Conservation (phyloP, 2,797 vertebrate species). For the Ctenopoma multispine region DNA sequence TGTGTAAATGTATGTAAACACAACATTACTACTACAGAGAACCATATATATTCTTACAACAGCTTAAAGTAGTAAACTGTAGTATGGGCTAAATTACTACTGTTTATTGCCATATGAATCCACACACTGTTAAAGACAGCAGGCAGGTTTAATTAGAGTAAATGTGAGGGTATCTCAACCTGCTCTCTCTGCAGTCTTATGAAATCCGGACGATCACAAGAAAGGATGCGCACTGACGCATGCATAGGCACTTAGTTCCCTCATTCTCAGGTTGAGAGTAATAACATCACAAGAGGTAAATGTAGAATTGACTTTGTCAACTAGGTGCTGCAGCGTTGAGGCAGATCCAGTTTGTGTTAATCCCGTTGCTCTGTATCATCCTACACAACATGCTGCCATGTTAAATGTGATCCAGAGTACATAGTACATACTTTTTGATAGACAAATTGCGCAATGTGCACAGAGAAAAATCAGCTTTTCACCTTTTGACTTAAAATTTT, state of each 20-base stretch:
- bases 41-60: background rate
- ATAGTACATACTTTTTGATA: slow-evolving; percentile 5
- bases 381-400: slow-evolving; percentile 15
- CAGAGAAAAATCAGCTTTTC: background rate
- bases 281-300: slow-evolving; percentile 18
- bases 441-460: background rate
- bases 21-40: background rate
- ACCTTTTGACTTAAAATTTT: background rate
- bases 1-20: slow-evolving; percentile 6
- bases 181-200: slow-evolving; percentile 27
- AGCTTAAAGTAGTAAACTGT: background rate
- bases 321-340: slow-evolving; percentile 36
- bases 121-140: slow-evolving; percentile 5
- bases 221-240: slow-evolving; percentile 11
- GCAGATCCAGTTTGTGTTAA: slow-evolving; percentile 24
- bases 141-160: slow-evolving; percentile 22
- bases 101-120: slow-evolving; percentile 13
- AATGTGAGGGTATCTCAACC: slow-evolving; percentile 21
- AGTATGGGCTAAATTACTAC: slow-evolving; percentile 15
- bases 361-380: slow-evolving; percentile 17
- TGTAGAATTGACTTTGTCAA: slow-evolving; percentile 39
- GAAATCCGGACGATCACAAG: slow-evolving; percentile 30
- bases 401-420: background rate
- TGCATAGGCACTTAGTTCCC: slow-evolving; percentile 16
- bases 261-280: slow-evolving; percentile 9